Evolutionary conservation across 1,140 invertebrate species (phyloP), one percentile per base, ranked within the genome.

Genomic region (Aricia agestis): DNA sequence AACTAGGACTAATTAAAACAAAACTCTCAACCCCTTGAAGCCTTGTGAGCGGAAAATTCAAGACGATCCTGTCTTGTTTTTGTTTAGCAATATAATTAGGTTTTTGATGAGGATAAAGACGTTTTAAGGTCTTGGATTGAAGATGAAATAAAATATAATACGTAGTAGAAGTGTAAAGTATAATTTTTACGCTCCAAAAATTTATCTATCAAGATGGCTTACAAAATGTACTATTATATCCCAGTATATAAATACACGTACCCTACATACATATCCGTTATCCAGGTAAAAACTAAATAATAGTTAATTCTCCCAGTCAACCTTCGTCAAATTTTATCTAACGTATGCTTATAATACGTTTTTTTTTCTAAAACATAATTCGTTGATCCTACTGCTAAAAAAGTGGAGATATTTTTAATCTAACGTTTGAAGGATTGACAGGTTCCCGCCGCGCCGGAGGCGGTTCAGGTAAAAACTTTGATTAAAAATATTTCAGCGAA

Each of bases 401-500:
- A 91, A 91, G 81, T 84, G 81, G 84, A 85, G 85, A 91, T 89
- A 85, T 89, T 91, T 91, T 91, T 91, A 91, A 91, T 91, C 84
- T 89, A 85, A 86, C 84, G 82, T 90, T 91, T 89, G 87, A 84
- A 76, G 89, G 89, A 91, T 89, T 91, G 89, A 91, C 87, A 89
- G 89, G 83, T 79, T 79, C 78, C 80, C 77, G 81, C 80, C 77
- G 78, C 77, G 79, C 80, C 79, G 76, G 74, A 72, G 78, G 78
- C 75, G 73, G 80, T 80, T 82, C 86, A 88, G 86, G 87, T 87
- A 89, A 84, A 87, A 90, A 87, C 78, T 84, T 89, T 91, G 89
- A 91, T 91, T 91, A 91, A 88, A 89, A 89, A 91, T 90, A 88
- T 89, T 90, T 90, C 87, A 90, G 89, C 86, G 79, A 87, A 86